phyloP scores from a whole-genome alignment of 2,113 vertebrate genomes.

The Euleptes europaea region DNA sequence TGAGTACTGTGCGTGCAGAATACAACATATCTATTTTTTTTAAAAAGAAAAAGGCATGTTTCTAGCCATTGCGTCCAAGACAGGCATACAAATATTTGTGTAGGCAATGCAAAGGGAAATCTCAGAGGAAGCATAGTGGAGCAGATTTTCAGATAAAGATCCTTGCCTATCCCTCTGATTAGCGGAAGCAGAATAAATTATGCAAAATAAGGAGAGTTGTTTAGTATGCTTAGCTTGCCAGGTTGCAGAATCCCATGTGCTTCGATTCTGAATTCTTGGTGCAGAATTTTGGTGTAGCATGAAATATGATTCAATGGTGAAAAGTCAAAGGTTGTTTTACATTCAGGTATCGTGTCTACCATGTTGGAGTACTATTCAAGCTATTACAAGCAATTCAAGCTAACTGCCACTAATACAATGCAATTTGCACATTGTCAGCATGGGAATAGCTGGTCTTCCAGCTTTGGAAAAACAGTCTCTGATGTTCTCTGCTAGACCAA shows the following conservation, averaged over 20 bases:
- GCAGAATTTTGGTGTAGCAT: not conserved
- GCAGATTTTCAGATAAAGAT: not conserved
- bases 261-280: not conserved
- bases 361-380: constrained; percentile 26
- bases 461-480: constrained; percentile 34
- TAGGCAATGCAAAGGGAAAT: not conserved
- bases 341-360: constrained; percentile 15
- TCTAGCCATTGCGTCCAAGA: not conserved
- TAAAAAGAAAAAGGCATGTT: not conserved
- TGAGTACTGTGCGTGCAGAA: not conserved
- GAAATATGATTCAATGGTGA: constrained; percentile 1
- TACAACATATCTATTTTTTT: not conserved
- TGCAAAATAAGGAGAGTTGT: not conserved
- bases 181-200: not conserved
- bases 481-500: not conserved
- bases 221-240: not conserved
- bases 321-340: constrained; percentile 21
- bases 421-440: constrained; percentile 37
- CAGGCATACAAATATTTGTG: not conserved
- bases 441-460: constrained; percentile 23
- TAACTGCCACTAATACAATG: not conserved
- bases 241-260: not conserved
- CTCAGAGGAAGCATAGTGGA: not conserved
- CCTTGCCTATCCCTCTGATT: not conserved
- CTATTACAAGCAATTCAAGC: not conserved